Base-by-base conservation (phyloP, 2,797 vertebrate species). In the Arrhamphus sclerolepis region DNA sequence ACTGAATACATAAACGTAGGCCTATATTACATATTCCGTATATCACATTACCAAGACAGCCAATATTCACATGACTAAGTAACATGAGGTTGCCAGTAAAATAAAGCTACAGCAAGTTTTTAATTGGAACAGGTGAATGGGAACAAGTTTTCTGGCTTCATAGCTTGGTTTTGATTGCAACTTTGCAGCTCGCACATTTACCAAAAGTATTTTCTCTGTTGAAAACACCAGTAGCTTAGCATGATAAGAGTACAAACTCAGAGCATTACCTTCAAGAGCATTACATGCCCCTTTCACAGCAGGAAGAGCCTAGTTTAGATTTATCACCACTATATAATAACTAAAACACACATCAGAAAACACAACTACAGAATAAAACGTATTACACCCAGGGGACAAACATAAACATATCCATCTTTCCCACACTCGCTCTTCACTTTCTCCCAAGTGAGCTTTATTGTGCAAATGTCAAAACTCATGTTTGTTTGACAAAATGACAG, bases 401-500 rank as follows among this genome's bases (percentile, higher is more conserved):
- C 5, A 51, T 2, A 66, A 41, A 55, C 55, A 49, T 39, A 62
- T 66, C 62, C 48, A 68, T 66, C 54, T 51, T 65, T 57, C 34
- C 7, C 62, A 20, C 44, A 56, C 46, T 44, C 21, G 43, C 47
- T 20, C 2, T 28, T 24, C 0, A 5, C n/a, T 43, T 11, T 42
- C 19, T 48, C 72, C 56, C 43, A 31, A 81, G 75, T 81, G 82
- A 85, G 82, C 78, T 78, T 84, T 81, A 69, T 31, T 24, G 46
- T 76, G 74, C 77, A 70, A 69, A 42, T 42, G 40, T 83, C 73
- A 87, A 72, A 53, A 85, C 79, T 75, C 70, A 66, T 81, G 82
- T 87, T 86, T 81, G 73, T 78, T 78, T 71, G 34, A 52, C 59
- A 82, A 77, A 86, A 60, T 84, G 82, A 88, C 83, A 82, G 54